Conservation (phyloP, 2,113 vertebrate species). For the Platysternon megacephalum region DNA sequence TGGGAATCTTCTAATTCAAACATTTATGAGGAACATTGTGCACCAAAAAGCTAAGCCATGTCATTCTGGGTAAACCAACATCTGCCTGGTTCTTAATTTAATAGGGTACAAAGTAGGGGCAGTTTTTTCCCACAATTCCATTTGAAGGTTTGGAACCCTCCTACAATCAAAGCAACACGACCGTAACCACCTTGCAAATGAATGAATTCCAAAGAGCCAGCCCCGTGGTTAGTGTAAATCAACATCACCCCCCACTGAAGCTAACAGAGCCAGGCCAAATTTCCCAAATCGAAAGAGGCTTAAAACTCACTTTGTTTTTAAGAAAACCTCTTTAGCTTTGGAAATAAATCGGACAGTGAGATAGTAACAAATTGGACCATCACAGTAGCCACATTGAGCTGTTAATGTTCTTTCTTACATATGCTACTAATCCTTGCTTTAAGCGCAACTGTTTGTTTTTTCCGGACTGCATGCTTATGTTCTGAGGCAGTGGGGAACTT, state of each 20-base stretch:
- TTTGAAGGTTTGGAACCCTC: neutral
- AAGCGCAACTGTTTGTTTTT: neutral
- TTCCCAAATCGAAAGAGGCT: neutral
- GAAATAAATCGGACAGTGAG: neutral
- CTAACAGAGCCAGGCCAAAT: neutral
- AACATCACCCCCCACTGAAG: neutral
- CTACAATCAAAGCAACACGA: neutral
- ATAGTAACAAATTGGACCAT: neutral
- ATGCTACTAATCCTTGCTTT: neutral
- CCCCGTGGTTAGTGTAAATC: neutral
- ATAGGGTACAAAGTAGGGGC: neutral
- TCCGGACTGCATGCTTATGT: neutral
- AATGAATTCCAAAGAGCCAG: neutral
- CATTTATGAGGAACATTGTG: neutral
- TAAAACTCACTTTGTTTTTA: neutral
- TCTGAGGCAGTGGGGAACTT: neutral
- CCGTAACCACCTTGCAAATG: neutral
- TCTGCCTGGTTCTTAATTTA: neutral
- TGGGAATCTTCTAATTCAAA: neutral
- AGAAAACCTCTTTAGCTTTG: neutral
- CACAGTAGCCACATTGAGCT: neutral
- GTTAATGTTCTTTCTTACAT: neutral
- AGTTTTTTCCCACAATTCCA: neutral
- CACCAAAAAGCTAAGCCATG: neutral
- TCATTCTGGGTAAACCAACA: neutral